Base-by-base conservation (phyloP, 2,888 invertebrate species). In the Aradus depressus region DNA sequence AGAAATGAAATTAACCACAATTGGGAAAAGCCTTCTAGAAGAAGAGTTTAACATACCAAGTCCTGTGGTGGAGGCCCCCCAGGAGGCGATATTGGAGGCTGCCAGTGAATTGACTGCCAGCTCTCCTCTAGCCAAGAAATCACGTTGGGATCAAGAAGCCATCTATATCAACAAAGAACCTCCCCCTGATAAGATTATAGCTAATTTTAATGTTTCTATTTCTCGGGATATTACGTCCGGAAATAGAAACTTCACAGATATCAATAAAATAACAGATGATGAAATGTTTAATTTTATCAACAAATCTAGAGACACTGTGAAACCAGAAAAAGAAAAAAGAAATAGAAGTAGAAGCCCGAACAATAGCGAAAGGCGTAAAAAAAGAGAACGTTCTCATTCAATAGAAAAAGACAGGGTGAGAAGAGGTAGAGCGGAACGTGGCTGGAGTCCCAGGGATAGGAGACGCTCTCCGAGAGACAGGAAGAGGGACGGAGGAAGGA, bases 321-420 rank as follows among this genome's bases (percentile, higher is more conserved):
- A 18, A 22, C 14, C 19, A 2, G 48, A 39, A 18, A 49, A 49
- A 49, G 22, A 12, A 8, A 49, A 43, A 51, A 34, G 48, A 12
- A 43, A 50, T 19, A 22, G 44, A 22, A 52, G 50, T 25, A 48
- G 54, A 48, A 58, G 52, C 25, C 52, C 52, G n/a, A 44, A 35
- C 23, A 26, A 42, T n/a, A 56, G 48, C 38, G 53, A 55, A 19
- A 53, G 53, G 8, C 39, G 47, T 12, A 44, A 38, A 18, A 55
- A 55, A 43, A 50, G 47, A 39, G 54, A 50, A 28, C 48, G 52
- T 19, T 37, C 50, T 16, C 32, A 47, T 47, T 47, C 47, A 26
- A 21, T 16, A 26, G 47, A 50, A 26, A 42, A 52, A 31, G 51
- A 51, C 12, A 28, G 51, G 25, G 12, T 31, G 10, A 49, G 44